phyloP scores from a whole-genome alignment of 1,140 invertebrate species.

The Agrypnia vestita region DNA sequence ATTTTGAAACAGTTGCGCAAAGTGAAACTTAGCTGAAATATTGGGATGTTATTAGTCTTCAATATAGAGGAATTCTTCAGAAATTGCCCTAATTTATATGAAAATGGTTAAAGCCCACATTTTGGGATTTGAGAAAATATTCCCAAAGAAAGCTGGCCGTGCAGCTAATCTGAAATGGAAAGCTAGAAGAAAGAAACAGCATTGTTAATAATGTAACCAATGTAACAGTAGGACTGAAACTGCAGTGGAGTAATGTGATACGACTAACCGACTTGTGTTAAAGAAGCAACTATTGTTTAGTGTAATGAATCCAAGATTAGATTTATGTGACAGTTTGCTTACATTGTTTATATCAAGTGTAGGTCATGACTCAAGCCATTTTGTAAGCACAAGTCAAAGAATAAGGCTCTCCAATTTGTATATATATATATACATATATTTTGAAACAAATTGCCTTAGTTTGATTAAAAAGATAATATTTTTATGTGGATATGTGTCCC shows the following conservation, averaged over 20 bases:
- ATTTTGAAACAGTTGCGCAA: too few species aligned
- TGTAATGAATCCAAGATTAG: constrained; percentile 60
- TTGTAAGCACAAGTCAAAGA: constrained; percentile 59
- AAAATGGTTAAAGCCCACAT: too few species aligned
- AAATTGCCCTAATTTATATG: too few species aligned
- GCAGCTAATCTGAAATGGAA: neutral
- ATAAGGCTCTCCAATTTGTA: constrained; percentile 59
- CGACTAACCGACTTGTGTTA: constrained; percentile 39
- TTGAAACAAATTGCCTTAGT: constrained; percentile 59
- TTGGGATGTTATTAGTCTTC: too few species aligned
- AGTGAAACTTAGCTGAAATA: too few species aligned
- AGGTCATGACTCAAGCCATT: constrained; percentile 60
- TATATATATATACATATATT: constrained; percentile 57
- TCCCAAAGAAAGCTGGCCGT: too few species aligned
- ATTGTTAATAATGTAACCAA: neutral
- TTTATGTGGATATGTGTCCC: constrained; percentile 60
- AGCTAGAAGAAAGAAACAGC: too few species aligned
- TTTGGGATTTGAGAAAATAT: too few species aligned
- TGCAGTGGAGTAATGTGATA: constrained; percentile 38
- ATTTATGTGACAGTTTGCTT: constrained; percentile 60
- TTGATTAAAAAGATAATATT: constrained; percentile 59
- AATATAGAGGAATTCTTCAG: too few species aligned
- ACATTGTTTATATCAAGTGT: constrained; percentile 55
- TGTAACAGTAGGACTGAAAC: constrained; percentile 8
- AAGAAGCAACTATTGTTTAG: constrained; percentile 42